phyloP scores from a whole-genome alignment of 2,888 invertebrate genomes.

The Cancer borealis region DNA sequence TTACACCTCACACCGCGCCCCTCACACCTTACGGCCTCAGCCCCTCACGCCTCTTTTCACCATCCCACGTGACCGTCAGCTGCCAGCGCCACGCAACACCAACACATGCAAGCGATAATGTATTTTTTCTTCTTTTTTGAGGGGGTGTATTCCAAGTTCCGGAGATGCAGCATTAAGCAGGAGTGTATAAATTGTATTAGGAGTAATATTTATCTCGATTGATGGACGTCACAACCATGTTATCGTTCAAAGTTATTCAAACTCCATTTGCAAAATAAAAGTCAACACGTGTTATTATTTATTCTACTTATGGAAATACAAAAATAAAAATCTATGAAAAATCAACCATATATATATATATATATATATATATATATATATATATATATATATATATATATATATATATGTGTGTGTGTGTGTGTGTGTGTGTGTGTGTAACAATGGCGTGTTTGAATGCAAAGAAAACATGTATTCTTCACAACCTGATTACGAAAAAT shows the following conservation, averaged over 20 bases:
- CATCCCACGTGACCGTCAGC: slow-evolving; percentile 18
- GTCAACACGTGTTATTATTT: neutral
- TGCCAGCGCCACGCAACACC: neutral
- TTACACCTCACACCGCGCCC: slow-evolving; percentile 33
- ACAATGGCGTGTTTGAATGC: neutral
- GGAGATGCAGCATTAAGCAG: too few species aligned
- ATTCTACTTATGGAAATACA: neutral
- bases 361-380: slow-evolving; percentile 49
- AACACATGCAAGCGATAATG: neutral
- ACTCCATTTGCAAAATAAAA: neutral
- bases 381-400: slow-evolving; percentile 47
- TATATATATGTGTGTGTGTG: slow-evolving; percentile 38
- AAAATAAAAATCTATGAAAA: neutral
- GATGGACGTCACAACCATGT: too few species aligned
- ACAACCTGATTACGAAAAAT: neutral
- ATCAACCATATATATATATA: slow-evolving; percentile 21
- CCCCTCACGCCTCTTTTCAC: neutral
- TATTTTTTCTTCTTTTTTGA: too few species aligned
- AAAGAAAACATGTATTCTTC: neutral
- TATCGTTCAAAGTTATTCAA: neutral
- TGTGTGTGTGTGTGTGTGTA: slow-evolving; percentile 45
- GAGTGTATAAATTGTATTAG: too few species aligned
- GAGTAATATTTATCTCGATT: too few species aligned
- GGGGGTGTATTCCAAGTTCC: too few species aligned
- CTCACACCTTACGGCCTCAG: slow-evolving; percentile 15